Conservation (phyloP, 2,888 invertebrate species). For the Balanococcus diminutus region DNA sequence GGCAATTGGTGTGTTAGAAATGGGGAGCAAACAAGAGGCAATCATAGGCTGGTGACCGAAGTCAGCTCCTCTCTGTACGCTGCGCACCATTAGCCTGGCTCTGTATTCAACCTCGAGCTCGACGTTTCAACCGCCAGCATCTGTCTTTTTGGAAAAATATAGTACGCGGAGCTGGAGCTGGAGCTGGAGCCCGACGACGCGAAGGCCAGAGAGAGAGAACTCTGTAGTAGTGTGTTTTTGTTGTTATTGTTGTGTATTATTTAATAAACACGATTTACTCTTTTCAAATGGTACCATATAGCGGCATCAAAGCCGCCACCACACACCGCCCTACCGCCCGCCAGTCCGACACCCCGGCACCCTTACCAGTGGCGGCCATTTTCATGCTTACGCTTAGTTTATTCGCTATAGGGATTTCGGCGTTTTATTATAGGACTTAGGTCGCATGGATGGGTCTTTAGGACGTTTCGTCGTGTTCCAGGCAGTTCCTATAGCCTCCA, state of each 20-base stretch:
- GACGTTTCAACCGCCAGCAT: conserved; percentile 54
- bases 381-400: conserved; percentile 32
- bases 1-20: conserved; percentile 53
- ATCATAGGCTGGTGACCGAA: conserved; percentile 55
- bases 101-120: too few relatives aligned
- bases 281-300: conserved; percentile 46
- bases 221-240: conserved; percentile 42
- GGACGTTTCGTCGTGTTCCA: neutral
- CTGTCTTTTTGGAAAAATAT: conserved; percentile 47
- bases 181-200: too few relatives aligned
- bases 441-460: neutral
- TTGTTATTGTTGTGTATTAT: conserved; percentile 54
- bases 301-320: neutral
- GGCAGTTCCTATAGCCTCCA: too few relatives aligned
- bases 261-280: conserved; percentile 55
- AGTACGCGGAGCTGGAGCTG: neutral
- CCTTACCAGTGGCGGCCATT: conserved; percentile 23
- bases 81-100: conserved; percentile 43
- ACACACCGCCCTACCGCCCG: too few relatives aligned
- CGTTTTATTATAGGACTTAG: conserved; percentile 18
- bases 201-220: neutral
- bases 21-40: conserved; percentile 54
- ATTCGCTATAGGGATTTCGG: conserved; percentile 34
- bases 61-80: conserved; percentile 41
- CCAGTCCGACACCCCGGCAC: neutral